These are phyloP conservation scores for Melanostoma scalare DNA, from an alignment of 2,888 invertebrate genomes.

Conservation along the genomic window DNA sequence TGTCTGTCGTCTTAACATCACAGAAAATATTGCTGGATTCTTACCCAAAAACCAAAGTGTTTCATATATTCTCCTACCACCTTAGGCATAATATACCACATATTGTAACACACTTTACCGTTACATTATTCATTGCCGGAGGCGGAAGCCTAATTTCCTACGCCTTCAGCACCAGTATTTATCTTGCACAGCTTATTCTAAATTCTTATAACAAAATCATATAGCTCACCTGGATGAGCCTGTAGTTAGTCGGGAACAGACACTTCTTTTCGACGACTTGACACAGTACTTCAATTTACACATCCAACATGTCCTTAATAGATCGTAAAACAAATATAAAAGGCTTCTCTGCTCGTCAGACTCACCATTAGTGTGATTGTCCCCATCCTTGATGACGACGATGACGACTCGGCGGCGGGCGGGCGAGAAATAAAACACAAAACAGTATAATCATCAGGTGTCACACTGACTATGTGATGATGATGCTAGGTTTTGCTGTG, in stretches of 20 bases:
- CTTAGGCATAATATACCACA: conserved; percentile 32
- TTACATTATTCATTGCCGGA: conserved; percentile 56
- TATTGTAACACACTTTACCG: conserved; percentile 54
- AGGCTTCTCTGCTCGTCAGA: conserved; percentile 13
- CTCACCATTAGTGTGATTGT: conserved; percentile 61
- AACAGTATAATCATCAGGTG: conserved; percentile 61
- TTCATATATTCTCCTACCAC: conserved; percentile 36
- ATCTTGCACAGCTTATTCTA: conserved; percentile 35
- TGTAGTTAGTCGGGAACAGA: not conserved
- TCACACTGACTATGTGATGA: conserved; percentile 5
- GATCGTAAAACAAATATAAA: conserved; percentile 53
- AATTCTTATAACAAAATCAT: conserved; percentile 41
- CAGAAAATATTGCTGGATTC: conserved; percentile 19
- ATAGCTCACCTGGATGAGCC: conserved; percentile 25
- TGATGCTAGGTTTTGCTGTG: conserved; percentile 47
- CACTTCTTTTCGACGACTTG: conserved; percentile 12
- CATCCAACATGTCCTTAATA: conserved; percentile 50
- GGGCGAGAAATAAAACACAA: conserved; percentile 3
- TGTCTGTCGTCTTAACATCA: conserved; percentile 13
- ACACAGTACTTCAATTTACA: conserved; percentile 19
- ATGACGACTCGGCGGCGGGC: not conserved
- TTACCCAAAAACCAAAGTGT: conserved; percentile 16
- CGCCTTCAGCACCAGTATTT: conserved; percentile 41
- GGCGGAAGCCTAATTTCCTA: conserved; percentile 67
- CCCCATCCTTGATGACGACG: conserved; percentile 28